Percentiles rank a stretch among this genome's conserved stretches.
Evolutionary conservation across 2,888 invertebrate genomes (phyloP).

Genomic region (Lepeophtheirus nordmannii): DNA sequence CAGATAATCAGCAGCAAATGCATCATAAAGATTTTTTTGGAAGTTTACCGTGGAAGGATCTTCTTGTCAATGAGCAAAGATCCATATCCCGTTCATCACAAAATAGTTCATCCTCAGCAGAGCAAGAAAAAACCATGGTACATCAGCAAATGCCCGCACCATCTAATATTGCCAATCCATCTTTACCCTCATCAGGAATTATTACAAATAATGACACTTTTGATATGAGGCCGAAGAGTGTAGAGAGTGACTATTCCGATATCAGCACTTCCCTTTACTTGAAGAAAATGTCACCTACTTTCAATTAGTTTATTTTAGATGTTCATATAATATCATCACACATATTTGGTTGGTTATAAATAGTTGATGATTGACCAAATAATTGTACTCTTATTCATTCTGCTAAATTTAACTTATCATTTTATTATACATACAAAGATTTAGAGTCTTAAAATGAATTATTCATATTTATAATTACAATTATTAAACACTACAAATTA

Average conservation of each 20-base stretch:
- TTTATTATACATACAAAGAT: no score
- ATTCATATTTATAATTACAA: no score
- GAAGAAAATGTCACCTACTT: conserved; percentile 2
- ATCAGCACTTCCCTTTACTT: background rate
- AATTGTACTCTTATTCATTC: no score
- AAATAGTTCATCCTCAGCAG: conserved; percentile 11
- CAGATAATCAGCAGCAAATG: background rate
- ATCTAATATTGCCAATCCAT: no score
- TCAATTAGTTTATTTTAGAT: background rate
- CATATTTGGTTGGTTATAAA: no score
- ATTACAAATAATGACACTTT: background rate
- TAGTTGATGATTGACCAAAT: no score
- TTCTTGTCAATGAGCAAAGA: conserved; percentile 7
- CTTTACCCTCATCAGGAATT: no score
- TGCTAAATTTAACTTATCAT: no score
- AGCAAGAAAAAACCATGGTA: background rate
- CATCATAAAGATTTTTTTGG: background rate
- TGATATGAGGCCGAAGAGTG: background rate
- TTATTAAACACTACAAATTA: no score
- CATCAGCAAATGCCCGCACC: background rate
- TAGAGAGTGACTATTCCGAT: background rate
- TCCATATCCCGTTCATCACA: conserved; percentile 9
- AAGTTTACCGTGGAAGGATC: conserved; percentile 11
- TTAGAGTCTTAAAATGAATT: no score
- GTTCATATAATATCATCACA: no score